Base-by-base conservation (phyloP, 2,888 invertebrate species). In the Serrognathus titanus region DNA sequence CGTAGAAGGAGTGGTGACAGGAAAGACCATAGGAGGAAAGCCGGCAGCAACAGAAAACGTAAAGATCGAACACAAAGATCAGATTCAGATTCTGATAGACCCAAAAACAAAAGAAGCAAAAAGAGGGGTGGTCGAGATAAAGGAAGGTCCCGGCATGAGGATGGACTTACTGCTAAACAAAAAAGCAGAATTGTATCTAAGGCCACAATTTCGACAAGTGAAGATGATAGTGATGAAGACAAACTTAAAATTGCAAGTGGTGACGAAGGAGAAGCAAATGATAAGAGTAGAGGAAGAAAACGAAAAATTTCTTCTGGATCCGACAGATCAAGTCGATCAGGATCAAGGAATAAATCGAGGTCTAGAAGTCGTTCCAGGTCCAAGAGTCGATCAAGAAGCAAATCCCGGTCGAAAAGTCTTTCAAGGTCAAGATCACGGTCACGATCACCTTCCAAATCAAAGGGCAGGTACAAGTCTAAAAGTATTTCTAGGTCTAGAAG, bases 131-230 rank as follows among this genome's bases (percentile, higher is more conserved):
- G 74, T 64, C 58, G 75, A 70, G 62, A 71, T 68, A 24, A 72
- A 66, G 59, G 51, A 57, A 66, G 71, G 65, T 63, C 69, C 63
- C 66, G 74, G 68, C 57, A 70, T 47, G 82, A 84, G 53, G 88
- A 89, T 65, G 90, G 91, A 16, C 84, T 91, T 55, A 84, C 90
- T 39, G 84, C 88, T 7, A 94, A 93, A 76, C 93, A 94, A 74
- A 89, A 94, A 46, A 84, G 89, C 62, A 88, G 93, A 71, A 90
- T 96, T 72, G 89, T 94, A 0, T 97, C 97, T 0, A 97, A 97
- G 75, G 97, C 92, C 56, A 94, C 94, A 0, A 96, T 97, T 64
- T 97, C 96, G 0, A 94, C 95, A 0, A 90, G 90, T 59, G 93
- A 92, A 71, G 91, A 91, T 0, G 84, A 84, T 51, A 89, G 89